Evolutionary conservation across 92 coral and sea anemone species (phyloP).

Genomic region (Epizoanthus scotinus): DNA sequence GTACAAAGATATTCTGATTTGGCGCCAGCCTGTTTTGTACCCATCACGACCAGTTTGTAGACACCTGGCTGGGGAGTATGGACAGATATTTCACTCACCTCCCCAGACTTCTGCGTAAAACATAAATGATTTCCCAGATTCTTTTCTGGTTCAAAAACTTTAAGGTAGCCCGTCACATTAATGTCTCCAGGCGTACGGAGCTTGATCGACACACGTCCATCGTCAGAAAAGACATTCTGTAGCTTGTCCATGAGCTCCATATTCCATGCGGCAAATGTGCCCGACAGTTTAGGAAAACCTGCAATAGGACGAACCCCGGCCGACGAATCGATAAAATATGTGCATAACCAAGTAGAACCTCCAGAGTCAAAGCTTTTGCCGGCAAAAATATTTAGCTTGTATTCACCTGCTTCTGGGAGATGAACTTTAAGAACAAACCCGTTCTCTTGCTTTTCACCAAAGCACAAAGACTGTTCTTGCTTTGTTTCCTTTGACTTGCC

Average conservation of each 20-base stretch:
- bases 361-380: slow-evolving; percentile 43
- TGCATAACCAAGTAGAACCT: slow-evolving; percentile 57
- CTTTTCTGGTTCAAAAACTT: slow-evolving; percentile 49
- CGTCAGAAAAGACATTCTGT: slow-evolving; percentile 68
- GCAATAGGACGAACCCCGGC: slow-evolving; percentile 60
- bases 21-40: slow-evolving; percentile 44
- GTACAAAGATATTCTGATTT: slow-evolving; percentile 70
- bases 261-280: slow-evolving; percentile 51
- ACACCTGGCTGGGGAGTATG: slow-evolving; percentile 73
- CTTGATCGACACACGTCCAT: slow-evolving; percentile 63
- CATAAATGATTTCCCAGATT: slow-evolving; percentile 67
- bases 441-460: slow-evolving; percentile 52
- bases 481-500: slow-evolving; percentile 47
- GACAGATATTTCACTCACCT: slow-evolving; percentile 48
- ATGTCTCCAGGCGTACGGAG: slow-evolving; percentile 62
- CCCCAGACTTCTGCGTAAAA: slow-evolving; percentile 47
- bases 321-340: slow-evolving; percentile 67
- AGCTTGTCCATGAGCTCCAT: slow-evolving; percentile 54
- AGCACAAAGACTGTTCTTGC: slow-evolving; percentile 56
- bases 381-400: slow-evolving; percentile 66
- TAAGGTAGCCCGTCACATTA: slow-evolving; percentile 57
- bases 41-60: slow-evolving; percentile 67
- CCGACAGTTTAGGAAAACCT: slow-evolving; percentile 71
- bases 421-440: slow-evolving; percentile 64
- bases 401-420: slow-evolving; percentile 74